These are phyloP conservation scores for Sphaeramia orbicularis DNA, from an alignment of 2,797 vertebrate genomes.

Conservation along the genomic window DNA sequence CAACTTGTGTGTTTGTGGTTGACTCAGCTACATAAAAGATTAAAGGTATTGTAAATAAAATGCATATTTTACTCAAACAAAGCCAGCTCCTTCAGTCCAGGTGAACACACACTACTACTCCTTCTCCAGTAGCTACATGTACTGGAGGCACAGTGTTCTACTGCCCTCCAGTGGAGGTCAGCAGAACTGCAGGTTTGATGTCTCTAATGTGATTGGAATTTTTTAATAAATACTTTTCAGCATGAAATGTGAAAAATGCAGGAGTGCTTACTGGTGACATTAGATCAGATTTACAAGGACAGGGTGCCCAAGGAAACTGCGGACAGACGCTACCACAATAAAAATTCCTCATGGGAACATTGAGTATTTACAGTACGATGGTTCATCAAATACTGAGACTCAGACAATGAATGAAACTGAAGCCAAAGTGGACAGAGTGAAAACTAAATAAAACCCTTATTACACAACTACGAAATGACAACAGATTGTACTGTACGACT, in stretches of 20 bases:
- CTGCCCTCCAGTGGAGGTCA: conserved; percentile 81
- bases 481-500: background rate
- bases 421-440: too few relatives aligned
- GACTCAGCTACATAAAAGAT: background rate
- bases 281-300: background rate
- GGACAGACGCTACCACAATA: too few relatives aligned
- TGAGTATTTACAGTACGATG: too few relatives aligned
- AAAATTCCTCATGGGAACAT: too few relatives aligned
- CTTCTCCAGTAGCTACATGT: too few relatives aligned
- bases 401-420: too few relatives aligned
- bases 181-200: conserved; percentile 12
- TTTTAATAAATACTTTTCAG: background rate
- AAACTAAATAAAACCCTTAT: too few relatives aligned
- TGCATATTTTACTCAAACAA: conserved; percentile 19
- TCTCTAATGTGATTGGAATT: background rate
- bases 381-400: too few relatives aligned
- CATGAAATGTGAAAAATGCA: background rate
- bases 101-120: background rate
- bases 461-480: background rate
- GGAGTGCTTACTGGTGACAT: background rate
- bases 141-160: conserved; percentile 51
- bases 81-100: conserved; percentile 1
- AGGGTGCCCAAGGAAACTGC: background rate
- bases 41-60: background rate
- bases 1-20: background rate